Base-by-base conservation (phyloP, 2,113 vertebrate genomes). In the Thalassarche chlororhynchos region DNA sequence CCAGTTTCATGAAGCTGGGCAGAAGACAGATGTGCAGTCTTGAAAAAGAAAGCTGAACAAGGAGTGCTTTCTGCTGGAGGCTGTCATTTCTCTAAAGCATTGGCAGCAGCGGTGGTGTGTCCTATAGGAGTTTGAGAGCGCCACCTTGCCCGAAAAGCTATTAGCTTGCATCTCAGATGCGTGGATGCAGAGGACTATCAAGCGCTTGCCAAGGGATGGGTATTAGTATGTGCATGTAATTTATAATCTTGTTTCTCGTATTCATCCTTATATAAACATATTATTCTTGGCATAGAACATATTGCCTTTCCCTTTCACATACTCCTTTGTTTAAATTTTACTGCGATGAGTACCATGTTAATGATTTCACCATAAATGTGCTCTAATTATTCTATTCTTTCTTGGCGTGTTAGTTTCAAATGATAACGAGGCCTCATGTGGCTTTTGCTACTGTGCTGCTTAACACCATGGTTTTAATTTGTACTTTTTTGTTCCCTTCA, bases 321-420 rank as follows among this genome's bases (percentile, higher is more conserved):
- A 19, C 31, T 69, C 64, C 55, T 62, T 71, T 90, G 93, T 96
- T 94, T 69, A 52, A 89, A 28, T 71, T 84, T 62, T 28, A 7
- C 81, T 85, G 76, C 1, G 0, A 17, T 76, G 74, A 72, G 44
- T 34, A 14, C 82, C 17, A 77, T 31, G 84, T 71, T 87, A 82
- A 82, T 76, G 89, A 91, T 94, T 31, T 20, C 47, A 26, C 78
- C 54, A 14, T 76, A 49, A 85, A 90, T 75, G 74, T 5, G 4
- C 49, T 91, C 68, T 93, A 87, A 94, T 94, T 83, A 57, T 83
- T 94, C 81, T 66, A 6, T 61, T 94, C 87, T 93, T 95, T 64
- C 87, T 82, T 61, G 60, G 24, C 1, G 17, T 51, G 55, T 71
- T 87, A 26, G n/a, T 64, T 54, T 68, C 66, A 52, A 52, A 72